Base-by-base conservation (phyloP, 2,797 vertebrate genomes). In the Danio kyathit region DNA sequence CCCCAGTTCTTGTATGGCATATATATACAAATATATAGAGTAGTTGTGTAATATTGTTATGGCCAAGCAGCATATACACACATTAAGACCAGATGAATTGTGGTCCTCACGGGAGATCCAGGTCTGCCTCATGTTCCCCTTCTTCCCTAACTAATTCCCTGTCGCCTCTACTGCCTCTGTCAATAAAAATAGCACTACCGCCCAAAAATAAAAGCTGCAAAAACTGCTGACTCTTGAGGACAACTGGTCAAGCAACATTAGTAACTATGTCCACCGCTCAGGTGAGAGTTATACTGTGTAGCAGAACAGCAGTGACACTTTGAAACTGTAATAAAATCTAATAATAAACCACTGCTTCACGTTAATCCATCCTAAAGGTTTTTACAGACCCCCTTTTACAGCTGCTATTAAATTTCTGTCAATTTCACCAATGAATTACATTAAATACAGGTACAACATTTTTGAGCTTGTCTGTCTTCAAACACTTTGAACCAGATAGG, bases 291-390 rank as follows among this genome's bases (percentile, higher is more conserved):
- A 49, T 44, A 49, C 41, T 19, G 54, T 66, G 59, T 79, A 61
- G 73, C 43, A 72, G 65, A 81, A 81, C 51, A 66, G 75, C 70
- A 76, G 63, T 76, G 73, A 54, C 73, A 70, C 75, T 76, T 76
- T 76, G 71, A 72, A 78, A 83, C 56, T 38, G 56, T 64, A 79
- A 65, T 76, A 57, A 81, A 71, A 81, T 80, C 61, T 54, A 70
- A 52, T 13, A 52, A 52, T 11, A 52, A 11, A 52, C 40, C 57
- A 9, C 11, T 66, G 71, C 70, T 59, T 78, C 10, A 12, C 43
- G 66, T 41, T 59, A 51, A 70, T 78, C 74, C 69, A 69, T 56
- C 69, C 48, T 74, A 66, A 78, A 49, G 51, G n/a, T 46, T 66
- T 46, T 81, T 48, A 61, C 54, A 74, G 46, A 7, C 7, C 7